Evolutionary conservation across 2,888 invertebrate species (phyloP).

Genomic region (Rhyacophila evoluta): DNA sequence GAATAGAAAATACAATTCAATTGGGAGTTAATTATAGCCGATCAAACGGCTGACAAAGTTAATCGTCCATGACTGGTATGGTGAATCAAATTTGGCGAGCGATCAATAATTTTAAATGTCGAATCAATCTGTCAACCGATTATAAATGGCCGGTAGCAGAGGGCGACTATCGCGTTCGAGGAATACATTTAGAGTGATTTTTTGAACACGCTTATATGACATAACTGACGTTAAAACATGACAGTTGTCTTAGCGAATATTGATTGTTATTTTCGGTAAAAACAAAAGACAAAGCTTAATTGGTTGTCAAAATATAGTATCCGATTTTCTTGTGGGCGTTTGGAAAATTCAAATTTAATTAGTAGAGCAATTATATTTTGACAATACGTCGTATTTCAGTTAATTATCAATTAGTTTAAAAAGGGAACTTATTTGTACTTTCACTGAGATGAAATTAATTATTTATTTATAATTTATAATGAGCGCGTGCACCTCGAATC

Average conservation of each 20-base stretch:
- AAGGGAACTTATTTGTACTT: too few species aligned
- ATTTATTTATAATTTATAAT: too few species aligned
- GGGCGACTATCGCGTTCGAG: not conserved
- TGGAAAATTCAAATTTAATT: too few species aligned
- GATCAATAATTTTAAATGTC: constrained; percentile 24
- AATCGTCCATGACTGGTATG: constrained; percentile 2
- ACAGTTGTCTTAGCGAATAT: not conserved
- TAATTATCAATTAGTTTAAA: too few species aligned
- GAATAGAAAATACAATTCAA: not conserved
- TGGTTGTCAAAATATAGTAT: too few species aligned
- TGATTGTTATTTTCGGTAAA: not conserved
- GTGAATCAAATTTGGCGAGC: not conserved
- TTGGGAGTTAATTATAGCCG: not conserved
- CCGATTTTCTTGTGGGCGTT: too few species aligned
- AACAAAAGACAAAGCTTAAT: too few species aligned
- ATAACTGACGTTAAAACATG: not conserved
- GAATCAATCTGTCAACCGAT: constrained; percentile 8
- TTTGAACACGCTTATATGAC: not conserved
- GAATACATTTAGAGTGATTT: not conserved
- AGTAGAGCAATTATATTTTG: too few species aligned
- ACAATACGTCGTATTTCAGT: too few species aligned
- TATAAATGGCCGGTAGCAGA: not conserved
- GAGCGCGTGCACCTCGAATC: too few species aligned
- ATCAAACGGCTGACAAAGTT: constrained; percentile 10
- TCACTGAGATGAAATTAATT: too few species aligned